Evolutionary conservation across 2,888 invertebrate species (phyloP).

Genomic region (Punctoribates punctum): DNA sequence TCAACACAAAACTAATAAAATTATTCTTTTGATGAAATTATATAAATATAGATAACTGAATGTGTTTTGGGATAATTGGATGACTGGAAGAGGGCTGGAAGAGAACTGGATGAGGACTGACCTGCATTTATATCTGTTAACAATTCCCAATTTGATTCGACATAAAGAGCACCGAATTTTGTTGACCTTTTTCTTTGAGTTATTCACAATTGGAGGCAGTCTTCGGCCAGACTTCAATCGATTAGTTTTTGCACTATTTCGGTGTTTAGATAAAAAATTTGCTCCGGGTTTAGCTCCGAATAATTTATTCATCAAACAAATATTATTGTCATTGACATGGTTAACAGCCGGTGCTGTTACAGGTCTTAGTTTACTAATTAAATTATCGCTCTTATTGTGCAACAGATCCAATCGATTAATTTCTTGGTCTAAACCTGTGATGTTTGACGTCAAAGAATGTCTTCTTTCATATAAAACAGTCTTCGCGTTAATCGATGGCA

Average conservation of each 20-base stretch:
- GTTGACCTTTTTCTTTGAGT: not conserved
- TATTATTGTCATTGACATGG: not conserved
- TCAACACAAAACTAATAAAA: too few relatives aligned
- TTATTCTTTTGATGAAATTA: too few relatives aligned
- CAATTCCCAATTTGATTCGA: not conserved
- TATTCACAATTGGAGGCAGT: not conserved
- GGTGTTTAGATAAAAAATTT: not conserved
- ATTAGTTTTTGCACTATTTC: not conserved
- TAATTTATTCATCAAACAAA: not conserved
- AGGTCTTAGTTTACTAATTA: not conserved
- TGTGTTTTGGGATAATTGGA: too few relatives aligned
- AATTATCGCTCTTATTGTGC: not conserved
- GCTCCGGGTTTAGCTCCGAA: too few relatives aligned
- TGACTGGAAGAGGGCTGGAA: too few relatives aligned
- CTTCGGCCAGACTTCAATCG: not conserved
- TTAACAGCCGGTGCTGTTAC: not conserved
- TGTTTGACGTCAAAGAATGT: not conserved
- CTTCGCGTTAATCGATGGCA: not conserved
- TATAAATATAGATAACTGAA: too few relatives aligned
- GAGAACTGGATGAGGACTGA: slow-evolving; percentile 16
- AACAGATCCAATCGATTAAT: not conserved
- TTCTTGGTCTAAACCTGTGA: not conserved
- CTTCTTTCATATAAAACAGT: not conserved
- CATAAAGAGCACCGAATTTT: slow-evolving; percentile 22
- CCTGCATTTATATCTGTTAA: slow-evolving; percentile 34